These are phyloP conservation scores for Sesamia nonagrioides DNA, from an alignment of 1,140 invertebrate species.

Conservation along the genomic window DNA sequence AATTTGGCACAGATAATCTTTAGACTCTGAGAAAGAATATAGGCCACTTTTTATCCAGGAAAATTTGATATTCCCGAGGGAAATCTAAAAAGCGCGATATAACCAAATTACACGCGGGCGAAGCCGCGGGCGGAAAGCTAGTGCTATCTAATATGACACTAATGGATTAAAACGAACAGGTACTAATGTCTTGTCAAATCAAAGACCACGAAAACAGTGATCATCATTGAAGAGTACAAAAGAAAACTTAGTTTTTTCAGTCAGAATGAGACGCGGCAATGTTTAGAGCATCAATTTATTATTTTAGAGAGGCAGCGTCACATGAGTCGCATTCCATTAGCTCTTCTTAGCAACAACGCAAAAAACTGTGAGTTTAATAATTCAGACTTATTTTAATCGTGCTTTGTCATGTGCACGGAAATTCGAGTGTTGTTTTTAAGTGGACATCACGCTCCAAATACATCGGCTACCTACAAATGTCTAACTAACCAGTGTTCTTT, in stretches of 20 bases:
- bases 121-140: no score
- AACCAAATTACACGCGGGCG: no score
- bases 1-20: no score
- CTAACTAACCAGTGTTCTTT: background rate
- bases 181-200: conserved; percentile 19
- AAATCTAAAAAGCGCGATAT: no score
- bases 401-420: conserved; percentile 54
- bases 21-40: no score
- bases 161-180: background rate
- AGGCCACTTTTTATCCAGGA: no score
- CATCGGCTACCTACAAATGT: background rate
- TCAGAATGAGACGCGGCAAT: conserved; percentile 55
- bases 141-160: background rate
- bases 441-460: background rate
- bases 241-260: conserved; percentile 36
- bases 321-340: conserved; percentile 58
- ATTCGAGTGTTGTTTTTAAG: background rate
- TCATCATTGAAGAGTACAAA: conserved; percentile 30
- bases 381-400: conserved; percentile 61
- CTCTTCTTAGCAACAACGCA: conserved; percentile 59
- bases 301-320: conserved; percentile 66
- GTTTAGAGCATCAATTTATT: conserved; percentile 60
- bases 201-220: conserved; percentile 19
- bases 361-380: conserved; percentile 35
- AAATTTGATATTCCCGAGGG: no score